phyloP scores from a whole-genome alignment of 2,888 invertebrate genomes.

The Eledona agricola region DNA sequence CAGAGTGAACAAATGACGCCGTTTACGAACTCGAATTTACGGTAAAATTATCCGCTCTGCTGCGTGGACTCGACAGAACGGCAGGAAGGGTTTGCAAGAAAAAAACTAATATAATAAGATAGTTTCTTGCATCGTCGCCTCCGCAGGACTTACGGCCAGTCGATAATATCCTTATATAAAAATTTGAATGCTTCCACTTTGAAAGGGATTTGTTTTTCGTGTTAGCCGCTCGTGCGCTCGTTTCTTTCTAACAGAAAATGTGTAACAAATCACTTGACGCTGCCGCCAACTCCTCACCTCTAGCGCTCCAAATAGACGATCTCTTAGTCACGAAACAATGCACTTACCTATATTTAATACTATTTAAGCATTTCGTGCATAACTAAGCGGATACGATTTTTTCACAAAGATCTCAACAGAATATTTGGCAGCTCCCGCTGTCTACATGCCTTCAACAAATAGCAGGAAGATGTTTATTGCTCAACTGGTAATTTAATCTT shows the following conservation, averaged over 20 bases:
- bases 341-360: slow-evolving; percentile 30
- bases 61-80: slow-evolving; percentile 11
- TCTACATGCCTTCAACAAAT: slow-evolving; percentile 22
- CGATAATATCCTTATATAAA: too few species aligned
- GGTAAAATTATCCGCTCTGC: slow-evolving; percentile 24
- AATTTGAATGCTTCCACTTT: too few species aligned
- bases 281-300: slow-evolving; percentile 21
- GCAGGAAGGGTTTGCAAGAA: slow-evolving; percentile 22
- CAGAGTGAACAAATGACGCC: too few species aligned
- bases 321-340: slow-evolving; percentile 27
- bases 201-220: too few species aligned
- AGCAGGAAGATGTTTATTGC: slow-evolving; percentile 10
- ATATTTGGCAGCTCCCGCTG: slow-evolving; percentile 30
- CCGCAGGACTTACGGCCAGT: slow-evolving; percentile 21
- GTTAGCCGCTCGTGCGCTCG: too few species aligned
- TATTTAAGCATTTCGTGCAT: slow-evolving; percentile 31
- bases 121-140: slow-evolving; percentile 32
- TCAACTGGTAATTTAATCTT: slow-evolving; percentile 2
- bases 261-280: slow-evolving; percentile 19
- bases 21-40: slow-evolving; percentile 18
- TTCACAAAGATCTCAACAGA: slow-evolving; percentile 18
- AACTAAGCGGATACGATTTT: slow-evolving; percentile 24
- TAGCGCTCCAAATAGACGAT: slow-evolving; percentile 15
- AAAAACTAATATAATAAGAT: slow-evolving; percentile 30
- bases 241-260: too few species aligned